A percentile compares a stretch with the other conserved stretches of the same genome.
These are phyloP conservation scores for Druon quercuslanigerum DNA, from an alignment of 1,140 invertebrate genomes.

Conservation along the genomic window DNA sequence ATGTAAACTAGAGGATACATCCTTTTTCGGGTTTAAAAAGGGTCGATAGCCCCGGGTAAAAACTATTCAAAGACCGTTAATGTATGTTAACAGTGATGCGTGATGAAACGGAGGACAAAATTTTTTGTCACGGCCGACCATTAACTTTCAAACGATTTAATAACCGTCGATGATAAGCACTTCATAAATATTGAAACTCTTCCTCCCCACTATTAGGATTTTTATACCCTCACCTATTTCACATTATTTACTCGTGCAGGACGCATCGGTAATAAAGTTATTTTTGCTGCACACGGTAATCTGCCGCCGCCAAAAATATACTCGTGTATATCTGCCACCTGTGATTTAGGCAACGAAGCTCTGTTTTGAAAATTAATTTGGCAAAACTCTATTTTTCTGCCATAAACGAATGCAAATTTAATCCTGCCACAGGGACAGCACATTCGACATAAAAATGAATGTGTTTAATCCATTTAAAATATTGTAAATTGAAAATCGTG, in stretches of 20 bases:
- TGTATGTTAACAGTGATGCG: constrained; percentile 31
- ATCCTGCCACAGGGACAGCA: background rate
- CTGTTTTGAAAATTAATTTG: constrained; percentile 8
- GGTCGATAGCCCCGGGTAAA: constrained; percentile 12
- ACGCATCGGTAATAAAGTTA: constrained; percentile 1
- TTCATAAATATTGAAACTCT: constrained; percentile 47
- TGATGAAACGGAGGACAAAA: constrained; percentile 33
- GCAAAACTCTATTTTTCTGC: background rate
- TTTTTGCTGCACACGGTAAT: constrained; percentile 1
- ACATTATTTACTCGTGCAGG: background rate
- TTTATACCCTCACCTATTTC: background rate
- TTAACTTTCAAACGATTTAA: constrained; percentile 38
- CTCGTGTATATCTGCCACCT: background rate
- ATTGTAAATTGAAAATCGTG: background rate
- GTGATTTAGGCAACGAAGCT: constrained; percentile 8
- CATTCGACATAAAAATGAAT: constrained; percentile 2
- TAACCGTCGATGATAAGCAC: constrained; percentile 38
- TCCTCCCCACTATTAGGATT: background rate
- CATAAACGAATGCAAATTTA: constrained; percentile 1
- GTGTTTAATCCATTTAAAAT: background rate
- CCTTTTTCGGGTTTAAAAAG: constrained; percentile 8
- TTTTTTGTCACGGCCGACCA: constrained; percentile 31
- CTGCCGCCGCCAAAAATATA: background rate
- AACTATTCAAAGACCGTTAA: constrained; percentile 19
- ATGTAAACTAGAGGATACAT: constrained; percentile 6